Evolutionary conservation across 2,797 vertebrate species (phyloP).

Genomic region (Poeciliopsis turneri): DNA sequence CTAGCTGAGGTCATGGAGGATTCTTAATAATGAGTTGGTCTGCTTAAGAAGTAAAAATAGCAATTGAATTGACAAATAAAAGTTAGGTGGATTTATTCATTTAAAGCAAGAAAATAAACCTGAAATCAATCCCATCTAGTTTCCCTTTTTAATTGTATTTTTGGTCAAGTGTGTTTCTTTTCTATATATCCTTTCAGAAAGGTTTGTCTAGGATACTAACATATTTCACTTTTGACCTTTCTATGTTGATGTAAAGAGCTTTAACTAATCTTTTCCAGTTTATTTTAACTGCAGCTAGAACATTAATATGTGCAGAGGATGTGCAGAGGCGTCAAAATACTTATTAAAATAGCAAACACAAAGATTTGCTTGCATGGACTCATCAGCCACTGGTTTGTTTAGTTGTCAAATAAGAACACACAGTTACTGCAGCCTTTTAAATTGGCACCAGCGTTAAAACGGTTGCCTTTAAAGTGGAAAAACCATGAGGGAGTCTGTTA

Average conservation of each 20-base stretch:
- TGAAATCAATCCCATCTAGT: not conserved
- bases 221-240: not conserved
- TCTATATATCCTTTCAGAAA: not conserved
- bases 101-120: not conserved
- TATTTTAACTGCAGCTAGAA: constrained; percentile 17
- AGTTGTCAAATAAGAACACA: not conserved
- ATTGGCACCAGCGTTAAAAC: not conserved
- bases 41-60: constrained; percentile 45
- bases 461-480: not conserved
- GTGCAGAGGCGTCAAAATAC: constrained; percentile 42
- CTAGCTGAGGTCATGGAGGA: constrained; percentile 35
- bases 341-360: constrained; percentile 36
- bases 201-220: not conserved
- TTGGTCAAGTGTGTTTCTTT: not conserved
- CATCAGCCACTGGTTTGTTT: constrained; percentile 22
- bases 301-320: constrained; percentile 30
- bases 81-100: not conserved
- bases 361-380: constrained; percentile 20
- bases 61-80: constrained; percentile 47
- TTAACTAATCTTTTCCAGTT: constrained; percentile 15
- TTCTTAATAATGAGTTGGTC: constrained; percentile 48
- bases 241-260: constrained; percentile 10
- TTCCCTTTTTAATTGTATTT: not conserved
- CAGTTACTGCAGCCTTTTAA: not conserved
- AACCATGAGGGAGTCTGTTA: not conserved